Conservation (phyloP, 2,888 invertebrate species). For the Taenaris catops region DNA sequence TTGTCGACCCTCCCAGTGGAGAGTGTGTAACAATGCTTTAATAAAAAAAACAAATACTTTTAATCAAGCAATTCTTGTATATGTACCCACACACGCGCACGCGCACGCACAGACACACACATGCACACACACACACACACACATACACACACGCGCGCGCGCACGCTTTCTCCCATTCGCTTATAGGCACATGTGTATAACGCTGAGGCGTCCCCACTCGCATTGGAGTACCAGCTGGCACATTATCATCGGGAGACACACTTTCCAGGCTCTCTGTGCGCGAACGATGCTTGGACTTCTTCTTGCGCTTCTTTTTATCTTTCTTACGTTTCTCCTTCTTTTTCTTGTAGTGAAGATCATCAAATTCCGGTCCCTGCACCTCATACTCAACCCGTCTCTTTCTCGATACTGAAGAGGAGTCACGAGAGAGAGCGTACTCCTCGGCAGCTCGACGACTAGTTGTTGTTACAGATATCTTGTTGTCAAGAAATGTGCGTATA, state of each 20-base stretch:
- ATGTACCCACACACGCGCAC: constrained; percentile 36
- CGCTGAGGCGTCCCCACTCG: constrained; percentile 46
- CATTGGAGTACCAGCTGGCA: constrained; percentile 45
- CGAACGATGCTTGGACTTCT: constrained; percentile 85
- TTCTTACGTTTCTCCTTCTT: constrained; percentile 88
- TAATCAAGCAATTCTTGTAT: constrained; percentile 47
- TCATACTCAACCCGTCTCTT: constrained; percentile 55
- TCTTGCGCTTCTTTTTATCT: constrained; percentile 85
- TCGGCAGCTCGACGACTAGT: constrained; percentile 51
- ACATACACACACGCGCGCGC: no score
- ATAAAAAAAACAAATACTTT: no score
- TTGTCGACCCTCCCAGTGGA: constrained; percentile 39
- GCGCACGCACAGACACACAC: no score
- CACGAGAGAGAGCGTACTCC: constrained; percentile 59
- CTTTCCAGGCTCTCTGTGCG: constrained; percentile 85
- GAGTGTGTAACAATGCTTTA: constrained; percentile 56
- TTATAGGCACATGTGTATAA: constrained; percentile 65
- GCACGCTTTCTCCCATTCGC: constrained; percentile 75
- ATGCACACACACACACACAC: no score
- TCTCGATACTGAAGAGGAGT: constrained; percentile 57
- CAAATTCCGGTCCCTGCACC: constrained; percentile 61
- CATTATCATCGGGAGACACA: constrained; percentile 77
- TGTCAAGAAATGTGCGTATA: constrained; percentile 68
- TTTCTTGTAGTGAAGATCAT: constrained; percentile 80
- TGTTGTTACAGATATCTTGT: constrained; percentile 69